A percentile compares a stretch with the other conserved stretches of the same genome.
These are phyloP conservation scores for Odiellus spinosus DNA, from an alignment of 2,888 invertebrate species.

Conservation along the genomic window DNA sequence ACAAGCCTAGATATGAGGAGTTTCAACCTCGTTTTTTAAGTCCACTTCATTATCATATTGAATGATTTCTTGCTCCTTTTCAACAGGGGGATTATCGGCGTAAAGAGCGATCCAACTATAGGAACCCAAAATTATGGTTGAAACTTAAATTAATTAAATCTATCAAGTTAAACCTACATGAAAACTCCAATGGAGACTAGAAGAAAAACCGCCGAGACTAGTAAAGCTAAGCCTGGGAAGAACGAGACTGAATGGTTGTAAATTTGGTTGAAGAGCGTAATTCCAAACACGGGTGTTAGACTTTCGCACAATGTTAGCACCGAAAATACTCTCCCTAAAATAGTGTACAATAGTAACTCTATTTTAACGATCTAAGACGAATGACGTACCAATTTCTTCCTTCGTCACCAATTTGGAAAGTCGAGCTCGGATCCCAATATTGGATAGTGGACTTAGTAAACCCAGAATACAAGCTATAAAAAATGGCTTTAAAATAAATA, in stretches of 20 bases:
- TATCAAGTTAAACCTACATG: too few relatives aligned
- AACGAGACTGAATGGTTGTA: neutral
- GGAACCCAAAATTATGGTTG: too few relatives aligned
- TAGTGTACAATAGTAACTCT: too few relatives aligned
- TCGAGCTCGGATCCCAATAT: neutral
- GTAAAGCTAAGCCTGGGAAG: neutral
- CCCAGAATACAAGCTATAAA: neutral
- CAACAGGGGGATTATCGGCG: too few relatives aligned
- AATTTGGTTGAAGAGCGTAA: neutral
- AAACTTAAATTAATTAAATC: too few relatives aligned
- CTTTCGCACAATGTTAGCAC: neutral
- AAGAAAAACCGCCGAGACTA: neutral
- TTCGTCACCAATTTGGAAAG: neutral
- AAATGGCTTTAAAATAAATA: neutral
- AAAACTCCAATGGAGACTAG: neutral
- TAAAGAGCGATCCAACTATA: too few relatives aligned
- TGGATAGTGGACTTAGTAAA: neutral
- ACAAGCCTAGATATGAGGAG: too few relatives aligned
- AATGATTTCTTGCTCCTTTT: too few relatives aligned
- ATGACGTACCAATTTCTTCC: neutral
- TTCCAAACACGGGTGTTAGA: neutral
- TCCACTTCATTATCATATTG: too few relatives aligned
- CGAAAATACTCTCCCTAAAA: neutral
- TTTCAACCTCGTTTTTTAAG: too few relatives aligned
- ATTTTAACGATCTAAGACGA: neutral